These are phyloP conservation scores for Callionymus lyra DNA, from an alignment of 2,113 vertebrate species.

Conservation along the genomic window DNA sequence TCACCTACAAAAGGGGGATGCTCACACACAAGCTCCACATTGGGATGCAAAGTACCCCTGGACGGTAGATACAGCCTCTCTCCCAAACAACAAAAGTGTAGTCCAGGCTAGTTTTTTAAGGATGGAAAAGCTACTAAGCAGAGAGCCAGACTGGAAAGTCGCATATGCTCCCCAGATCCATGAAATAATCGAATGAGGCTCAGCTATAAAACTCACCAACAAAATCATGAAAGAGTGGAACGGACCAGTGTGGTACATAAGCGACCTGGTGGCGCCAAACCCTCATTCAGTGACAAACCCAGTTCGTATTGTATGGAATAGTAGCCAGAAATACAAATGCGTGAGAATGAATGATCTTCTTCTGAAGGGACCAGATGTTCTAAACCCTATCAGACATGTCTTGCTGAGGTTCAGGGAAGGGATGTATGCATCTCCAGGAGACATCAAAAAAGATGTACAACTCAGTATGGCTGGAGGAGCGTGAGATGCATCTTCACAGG, in stretches of 20 bases:
- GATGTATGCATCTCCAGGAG: no score
- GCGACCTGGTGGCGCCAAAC: not conserved
- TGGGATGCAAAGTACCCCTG: not conserved
- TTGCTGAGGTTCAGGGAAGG: no score
- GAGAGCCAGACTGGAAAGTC: not conserved
- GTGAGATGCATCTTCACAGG: no score
- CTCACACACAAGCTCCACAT: not conserved
- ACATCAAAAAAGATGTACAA: no score
- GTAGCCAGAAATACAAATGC: no score
- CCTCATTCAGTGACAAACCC: not conserved
- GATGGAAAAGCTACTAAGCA: not conserved
- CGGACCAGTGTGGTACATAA: not conserved
- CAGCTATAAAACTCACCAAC: not conserved
- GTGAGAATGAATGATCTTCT: no score
- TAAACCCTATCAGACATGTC: no score
- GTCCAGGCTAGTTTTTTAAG: not conserved
- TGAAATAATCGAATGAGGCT: not conserved
- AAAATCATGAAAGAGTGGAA: not conserved
- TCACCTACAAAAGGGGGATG: not conserved
- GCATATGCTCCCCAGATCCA: not conserved
- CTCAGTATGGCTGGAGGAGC: no score
- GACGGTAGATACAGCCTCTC: not conserved
- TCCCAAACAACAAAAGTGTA: not conserved
- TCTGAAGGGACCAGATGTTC: no score
- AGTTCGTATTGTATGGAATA: no score